Base-by-base conservation (phyloP, 1,140 invertebrate species). In the Drosophila santomea region DNA sequence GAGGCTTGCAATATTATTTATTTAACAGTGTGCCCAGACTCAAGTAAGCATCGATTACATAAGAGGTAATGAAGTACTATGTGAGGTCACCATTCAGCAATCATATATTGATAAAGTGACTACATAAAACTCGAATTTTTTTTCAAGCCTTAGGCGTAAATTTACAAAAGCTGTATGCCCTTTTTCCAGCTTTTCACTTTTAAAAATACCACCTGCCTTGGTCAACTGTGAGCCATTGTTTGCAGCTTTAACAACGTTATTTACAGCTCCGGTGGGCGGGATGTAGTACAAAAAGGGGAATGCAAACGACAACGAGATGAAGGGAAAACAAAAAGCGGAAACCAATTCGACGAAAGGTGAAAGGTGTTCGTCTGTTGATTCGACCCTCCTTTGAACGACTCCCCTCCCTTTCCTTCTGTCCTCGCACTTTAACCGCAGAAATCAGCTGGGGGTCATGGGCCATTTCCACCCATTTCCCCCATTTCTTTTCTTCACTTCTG, bases 281-380 rank as follows among this genome's bases (percentile, higher is more conserved):
- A 47, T 57, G 69, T 45, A 43, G 25, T 51, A 12, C 10, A 20
- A 12, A 23, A 44, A 43, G 44, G n/a, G 23, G 45, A 76, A 80
- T 69, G 58, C 54, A 43, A 66, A 39, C 12, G 44, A 20, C n/a
- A 20, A 14, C 12, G 28, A 20, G 11, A 35, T n/a, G 28, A 51
- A 28, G 7, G 47, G 38, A 43, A 51, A 45, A 57, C 47, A 44
- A 43, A 48, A 47, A 61, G 32, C 43, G 38, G 62, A 60, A 76
- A 61, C 50, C 51, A 74, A 73, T 48, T 76, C 78, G 79, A 83
- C 32, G 78, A 75, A 79, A 82, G 83, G 74, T 82, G 69, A 79
- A 86, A 79, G 71, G 63, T 76, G 83, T 83, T 88, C 79, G 71
- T 43, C 80, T 74, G 74, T 78, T 80, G 78, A 64, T 76, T 76